Percentiles rank a stretch among this genome's conserved stretches.
These are phyloP conservation scores for Vultur gryphus DNA, from an alignment of 2,797 vertebrate genomes.

Conservation along the genomic window DNA sequence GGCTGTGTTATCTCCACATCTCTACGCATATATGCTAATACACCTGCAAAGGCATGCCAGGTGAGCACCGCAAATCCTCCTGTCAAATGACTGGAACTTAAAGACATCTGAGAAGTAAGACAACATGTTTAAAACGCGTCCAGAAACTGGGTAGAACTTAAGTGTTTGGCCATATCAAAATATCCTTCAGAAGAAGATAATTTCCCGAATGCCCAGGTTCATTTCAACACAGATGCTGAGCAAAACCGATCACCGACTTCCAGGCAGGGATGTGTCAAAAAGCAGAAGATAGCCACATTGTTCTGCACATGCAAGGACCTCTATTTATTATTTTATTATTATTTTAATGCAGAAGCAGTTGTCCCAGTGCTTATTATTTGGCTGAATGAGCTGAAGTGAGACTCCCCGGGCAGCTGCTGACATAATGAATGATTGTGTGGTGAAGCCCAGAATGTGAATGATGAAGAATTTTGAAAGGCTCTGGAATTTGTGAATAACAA, in stretches of 20 bases:
- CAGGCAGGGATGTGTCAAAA: background rate
- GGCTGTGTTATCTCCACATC: background rate
- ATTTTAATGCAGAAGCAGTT: constrained; percentile 67
- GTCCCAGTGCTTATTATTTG: constrained; percentile 69
- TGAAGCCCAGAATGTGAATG: constrained; percentile 70
- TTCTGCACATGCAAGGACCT: background rate
- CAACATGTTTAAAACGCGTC: background rate
- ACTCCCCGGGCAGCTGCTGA: constrained; percentile 74
- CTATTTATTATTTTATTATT: constrained; percentile 64
- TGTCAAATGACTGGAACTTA: background rate
- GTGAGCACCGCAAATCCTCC: background rate
- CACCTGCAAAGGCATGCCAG: background rate
- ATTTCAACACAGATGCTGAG: background rate
- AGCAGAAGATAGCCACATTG: background rate
- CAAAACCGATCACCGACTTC: background rate
- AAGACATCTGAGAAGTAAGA: background rate
- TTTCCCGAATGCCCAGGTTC: background rate
- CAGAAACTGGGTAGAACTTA: background rate
- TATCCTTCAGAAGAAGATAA: background rate
- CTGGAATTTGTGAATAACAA: constrained; percentile 73
- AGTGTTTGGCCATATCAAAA: background rate
- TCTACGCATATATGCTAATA: background rate
- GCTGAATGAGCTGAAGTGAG: constrained; percentile 72
- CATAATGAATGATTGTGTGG: constrained; percentile 76
- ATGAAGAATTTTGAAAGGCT: constrained; percentile 75